A percentile compares a stretch with the other conserved stretches of the same genome.
These are phyloP conservation scores for Drosophila limbata DNA, from an alignment of 2,888 invertebrate species.

Conservation along the genomic window DNA sequence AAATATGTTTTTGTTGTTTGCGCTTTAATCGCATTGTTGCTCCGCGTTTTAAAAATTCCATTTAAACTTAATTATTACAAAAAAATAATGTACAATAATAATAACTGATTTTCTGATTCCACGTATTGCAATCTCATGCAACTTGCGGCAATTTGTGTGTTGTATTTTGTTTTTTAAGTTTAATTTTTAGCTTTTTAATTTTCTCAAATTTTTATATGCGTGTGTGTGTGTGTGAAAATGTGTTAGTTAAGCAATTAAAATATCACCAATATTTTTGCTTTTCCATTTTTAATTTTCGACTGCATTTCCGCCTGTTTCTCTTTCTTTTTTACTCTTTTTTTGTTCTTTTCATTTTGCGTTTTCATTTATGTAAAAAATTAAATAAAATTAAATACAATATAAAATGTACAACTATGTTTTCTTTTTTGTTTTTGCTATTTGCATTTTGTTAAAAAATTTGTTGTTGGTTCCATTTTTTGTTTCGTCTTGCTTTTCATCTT, in stretches of 20 bases:
- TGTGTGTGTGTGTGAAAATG: slow-evolving; percentile 47
- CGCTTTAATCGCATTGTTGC: slow-evolving; percentile 52
- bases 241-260: slow-evolving; percentile 68
- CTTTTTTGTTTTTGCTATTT: slow-evolving; percentile 26
- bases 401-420: slow-evolving; percentile 74
- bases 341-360: slow-evolving; percentile 46
- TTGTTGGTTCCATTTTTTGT: slow-evolving; percentile 65
- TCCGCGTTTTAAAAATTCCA: slow-evolving; percentile 52
- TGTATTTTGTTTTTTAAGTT: slow-evolving; percentile 15
- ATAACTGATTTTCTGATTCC: slow-evolving; percentile 50
- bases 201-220: slow-evolving; percentile 23
- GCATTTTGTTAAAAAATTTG: slow-evolving; percentile 55
- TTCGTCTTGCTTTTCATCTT: slow-evolving; percentile 35
- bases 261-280: slow-evolving; percentile 80
- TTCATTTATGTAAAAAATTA: slow-evolving; percentile 63
- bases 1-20: slow-evolving; percentile 53
- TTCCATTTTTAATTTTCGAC: slow-evolving; percentile 23
- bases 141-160: slow-evolving; percentile 8
- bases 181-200: slow-evolving; percentile 21
- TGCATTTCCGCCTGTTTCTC: slow-evolving; percentile 35
- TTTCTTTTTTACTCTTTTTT: slow-evolving; percentile 55
- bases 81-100: slow-evolving; percentile 68
- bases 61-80: slow-evolving; percentile 57
- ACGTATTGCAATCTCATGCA: slow-evolving; percentile 11
- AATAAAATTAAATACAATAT: slow-evolving; percentile 76